Evolutionary conservation across 2,113 vertebrate genomes (phyloP), one percentile per base, ranked within the genome.

Genomic region (Ciconia boyciana): DNA sequence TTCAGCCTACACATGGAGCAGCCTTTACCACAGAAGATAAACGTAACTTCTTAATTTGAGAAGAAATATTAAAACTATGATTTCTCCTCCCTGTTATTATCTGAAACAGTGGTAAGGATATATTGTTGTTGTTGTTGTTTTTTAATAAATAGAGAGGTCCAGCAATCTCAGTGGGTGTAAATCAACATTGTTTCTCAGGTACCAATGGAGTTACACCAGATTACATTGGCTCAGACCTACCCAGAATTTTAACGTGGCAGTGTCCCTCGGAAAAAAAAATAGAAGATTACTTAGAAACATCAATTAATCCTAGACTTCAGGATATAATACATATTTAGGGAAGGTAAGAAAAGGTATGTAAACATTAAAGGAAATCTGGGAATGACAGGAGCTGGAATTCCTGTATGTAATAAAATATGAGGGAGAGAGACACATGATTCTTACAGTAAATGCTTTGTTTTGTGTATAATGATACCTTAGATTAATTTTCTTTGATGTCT

Each of bases 401-500:
- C 54, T 62, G 14, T 41, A 34, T 61, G 26, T 34, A 90, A 58
- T 44, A 61, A 66, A 89, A 75, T 22, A 52, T 31, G 41, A 89
- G 26, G 13, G 9, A 75, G 41, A 69, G 13, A 34, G 22, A 60
- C 2, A 1, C 31, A 74, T 43, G 9, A 52, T 85, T 91, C 72
- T 77, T 82, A 52, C 34, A 64, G 52, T 71, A 82, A 87, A 78
- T 75, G 57, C 22, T 94, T 96, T 94, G 26, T 34, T 93, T 85
- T 54, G 25, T 52, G 54, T 66, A 36, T 71, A 96, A 66, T 74
- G 57, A 76, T 95, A 89, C 66, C 62, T 91, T 60, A 87, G 70
- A 95, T 84, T 90, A 94, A 94, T 97, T 96, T 97, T 90, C 49
- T 94, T 93, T 95, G 69, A 95, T 93, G 84, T 72, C 65, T 96